These are phyloP conservation scores for Syngnathoides biaculeatus DNA, from an alignment of 2,113 vertebrate species.

Conservation along the genomic window DNA sequence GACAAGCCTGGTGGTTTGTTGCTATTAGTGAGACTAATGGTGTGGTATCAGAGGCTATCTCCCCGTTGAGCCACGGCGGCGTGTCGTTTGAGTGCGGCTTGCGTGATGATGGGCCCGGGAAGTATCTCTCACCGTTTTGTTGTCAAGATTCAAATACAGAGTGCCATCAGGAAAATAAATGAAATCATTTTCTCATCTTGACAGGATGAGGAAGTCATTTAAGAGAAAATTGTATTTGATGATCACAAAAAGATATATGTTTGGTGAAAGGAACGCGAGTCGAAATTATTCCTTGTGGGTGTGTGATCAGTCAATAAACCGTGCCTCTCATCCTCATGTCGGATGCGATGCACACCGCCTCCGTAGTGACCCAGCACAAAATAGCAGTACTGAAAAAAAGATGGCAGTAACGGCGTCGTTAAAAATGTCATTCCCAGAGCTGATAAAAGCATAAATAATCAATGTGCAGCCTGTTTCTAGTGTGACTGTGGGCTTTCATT, in stretches of 20 bases:
- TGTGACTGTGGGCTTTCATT: conserved; percentile 32
- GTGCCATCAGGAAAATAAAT: too few relatives aligned
- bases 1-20: conserved; percentile 47
- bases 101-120: conserved; percentile 17
- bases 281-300: too few relatives aligned
- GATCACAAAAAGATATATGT: too few relatives aligned
- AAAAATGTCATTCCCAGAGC: conserved; percentile 1
- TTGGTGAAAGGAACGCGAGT: too few relatives aligned
- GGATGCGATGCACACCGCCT: too few relatives aligned
- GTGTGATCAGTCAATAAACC: too few relatives aligned
- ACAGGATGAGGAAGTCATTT: neutral
- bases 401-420: neutral
- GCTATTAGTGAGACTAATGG: conserved; percentile 49
- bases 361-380: neutral
- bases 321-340: too few relatives aligned
- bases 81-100: conserved; percentile 29
- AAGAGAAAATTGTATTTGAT: too few relatives aligned
- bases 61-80: conserved; percentile 27
- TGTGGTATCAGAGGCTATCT: conserved; percentile 35
- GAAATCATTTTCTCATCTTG: too few relatives aligned
- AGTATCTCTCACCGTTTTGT: conserved; percentile 50
- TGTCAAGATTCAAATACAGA: too few relatives aligned
- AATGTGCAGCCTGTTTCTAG: neutral
- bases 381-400: neutral
- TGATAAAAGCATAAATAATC: conserved; percentile 4